These are phyloP conservation scores for Pyrocoelia pectoralis DNA, from an alignment of 2,888 invertebrate species.

Conservation along the genomic window DNA sequence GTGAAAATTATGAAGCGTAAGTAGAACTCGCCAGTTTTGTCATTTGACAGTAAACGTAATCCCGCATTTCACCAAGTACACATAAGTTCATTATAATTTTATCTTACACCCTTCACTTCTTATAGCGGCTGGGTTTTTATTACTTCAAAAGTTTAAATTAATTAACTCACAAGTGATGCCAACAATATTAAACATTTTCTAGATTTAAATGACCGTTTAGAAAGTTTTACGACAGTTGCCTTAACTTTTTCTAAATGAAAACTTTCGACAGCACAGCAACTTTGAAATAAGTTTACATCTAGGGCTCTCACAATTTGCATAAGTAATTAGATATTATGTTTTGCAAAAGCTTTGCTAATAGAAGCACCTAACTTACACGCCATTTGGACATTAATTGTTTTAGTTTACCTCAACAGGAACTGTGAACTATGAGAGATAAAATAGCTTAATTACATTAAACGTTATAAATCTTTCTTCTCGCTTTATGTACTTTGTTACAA, in stretches of 20 bases:
- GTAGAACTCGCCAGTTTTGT: too few relatives aligned
- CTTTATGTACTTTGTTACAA: too few relatives aligned
- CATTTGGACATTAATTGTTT: background rate
- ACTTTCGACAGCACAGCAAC: constrained; percentile 18
- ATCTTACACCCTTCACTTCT: too few relatives aligned
- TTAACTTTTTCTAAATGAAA: constrained; percentile 21
- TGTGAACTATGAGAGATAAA: too few relatives aligned
- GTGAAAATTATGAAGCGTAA: too few relatives aligned
- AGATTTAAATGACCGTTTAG: constrained; percentile 16
- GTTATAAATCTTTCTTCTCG: too few relatives aligned
- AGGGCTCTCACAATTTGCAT: background rate
- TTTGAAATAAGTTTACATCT: constrained; percentile 18
- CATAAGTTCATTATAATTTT: too few relatives aligned
- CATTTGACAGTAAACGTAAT: too few relatives aligned
- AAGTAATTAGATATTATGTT: constrained; percentile 4
- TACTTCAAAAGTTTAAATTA: background rate
- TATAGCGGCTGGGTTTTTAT: background rate
- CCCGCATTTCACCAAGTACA: too few relatives aligned
- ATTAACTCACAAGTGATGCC: constrained; percentile 3
- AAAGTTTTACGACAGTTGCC: constrained; percentile 29
- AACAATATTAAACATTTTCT: constrained; percentile 8
- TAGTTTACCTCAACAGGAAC: background rate
- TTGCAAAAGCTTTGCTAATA: background rate
- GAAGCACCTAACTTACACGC: background rate
- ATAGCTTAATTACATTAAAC: too few relatives aligned